phyloP scores from a whole-genome alignment of 2,888 invertebrate genomes.

The Megamerina dolium region DNA sequence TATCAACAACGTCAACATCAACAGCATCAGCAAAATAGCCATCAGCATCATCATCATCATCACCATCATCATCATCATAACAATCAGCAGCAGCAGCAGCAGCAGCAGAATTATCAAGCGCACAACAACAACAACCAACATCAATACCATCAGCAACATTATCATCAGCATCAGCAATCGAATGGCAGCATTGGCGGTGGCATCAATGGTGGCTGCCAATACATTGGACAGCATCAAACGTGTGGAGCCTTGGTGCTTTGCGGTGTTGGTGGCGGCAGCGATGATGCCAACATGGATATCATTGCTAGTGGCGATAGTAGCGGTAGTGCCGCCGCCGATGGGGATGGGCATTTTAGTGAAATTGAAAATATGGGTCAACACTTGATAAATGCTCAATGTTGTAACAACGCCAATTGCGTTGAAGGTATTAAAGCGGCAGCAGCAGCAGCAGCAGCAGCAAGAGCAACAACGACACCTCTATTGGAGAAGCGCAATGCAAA shows the following conservation, averaged over 20 bases:
- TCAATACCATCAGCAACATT: constrained; percentile 23
- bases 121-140: constrained; percentile 23
- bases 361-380: constrained; percentile 49
- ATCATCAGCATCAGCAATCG: constrained; percentile 28
- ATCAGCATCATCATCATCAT: constrained; percentile 25
- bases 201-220: constrained; percentile 12
- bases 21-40: constrained; percentile 26
- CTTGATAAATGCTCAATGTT: constrained; percentile 41
- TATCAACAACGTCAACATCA: constrained; percentile 22
- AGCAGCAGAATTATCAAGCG: constrained; percentile 22
- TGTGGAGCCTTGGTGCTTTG: constrained; percentile 7
- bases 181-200: constrained; percentile 30
- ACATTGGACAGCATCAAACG: constrained; percentile 25
- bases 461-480: constrained; percentile 12
- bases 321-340: constrained; percentile 43
- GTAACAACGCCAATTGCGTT: constrained; percentile 24
- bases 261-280: constrained; percentile 39
- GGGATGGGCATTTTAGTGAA: constrained; percentile 50
- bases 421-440: constrained; percentile 22
- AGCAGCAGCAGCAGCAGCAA: constrained; percentile 17
- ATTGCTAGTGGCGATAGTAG: constrained; percentile 39
- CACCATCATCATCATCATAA: constrained; percentile 24
- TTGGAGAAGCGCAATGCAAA: constrained; percentile 42
- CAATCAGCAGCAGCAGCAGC: constrained; percentile 28
- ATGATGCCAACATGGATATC: constrained; percentile 25